Evolutionary conservation across 2,113 vertebrate genomes (phyloP).

Genomic region (Stigmatopora nigra): DNA sequence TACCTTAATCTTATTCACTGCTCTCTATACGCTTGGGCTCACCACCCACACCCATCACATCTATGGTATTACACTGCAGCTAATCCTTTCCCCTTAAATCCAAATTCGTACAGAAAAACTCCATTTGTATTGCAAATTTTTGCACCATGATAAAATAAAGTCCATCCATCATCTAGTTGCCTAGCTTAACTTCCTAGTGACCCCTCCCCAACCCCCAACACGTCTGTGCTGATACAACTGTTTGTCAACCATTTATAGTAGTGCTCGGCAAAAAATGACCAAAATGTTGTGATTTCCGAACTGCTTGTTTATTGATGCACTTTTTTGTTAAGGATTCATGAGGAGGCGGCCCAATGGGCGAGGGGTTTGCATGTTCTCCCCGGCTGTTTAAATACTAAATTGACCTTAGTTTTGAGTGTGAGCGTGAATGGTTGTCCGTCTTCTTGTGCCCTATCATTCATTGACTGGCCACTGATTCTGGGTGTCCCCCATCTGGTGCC

Average conservation of each 20-base stretch:
- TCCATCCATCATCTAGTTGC: slow-evolving; percentile 54
- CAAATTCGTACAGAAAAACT: slow-evolving; percentile 66
- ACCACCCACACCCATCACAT: slow-evolving; percentile 51
- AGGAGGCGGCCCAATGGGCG: neutral
- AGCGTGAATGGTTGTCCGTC: too few relatives aligned
- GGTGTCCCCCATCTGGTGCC: too few relatives aligned
- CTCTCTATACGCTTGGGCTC: slow-evolving; percentile 28
- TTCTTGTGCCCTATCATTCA: too few relatives aligned
- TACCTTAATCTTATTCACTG: slow-evolving; percentile 40
- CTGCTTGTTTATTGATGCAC: slow-evolving; percentile 60
- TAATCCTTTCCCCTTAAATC: slow-evolving; percentile 74
- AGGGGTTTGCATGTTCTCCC: too few relatives aligned
- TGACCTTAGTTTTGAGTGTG: too few relatives aligned
- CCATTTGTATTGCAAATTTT: slow-evolving; percentile 61
- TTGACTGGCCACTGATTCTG: too few relatives aligned
- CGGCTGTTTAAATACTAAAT: too few relatives aligned
- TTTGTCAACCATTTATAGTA: slow-evolving; percentile 38
- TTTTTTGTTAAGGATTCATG: slow-evolving; percentile 45
- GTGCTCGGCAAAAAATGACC: slow-evolving; percentile 34
- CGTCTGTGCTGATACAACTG: slow-evolving; percentile 37
- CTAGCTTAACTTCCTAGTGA: slow-evolving; percentile 35
- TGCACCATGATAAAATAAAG: slow-evolving; percentile 46
- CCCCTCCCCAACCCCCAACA: slow-evolving; percentile 35
- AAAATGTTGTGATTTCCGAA: slow-evolving; percentile 51
- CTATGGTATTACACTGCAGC: slow-evolving; percentile 66